These are phyloP conservation scores for Notospermus geniculatus DNA, from an alignment of 1,140 invertebrate species.

Conservation along the genomic window DNA sequence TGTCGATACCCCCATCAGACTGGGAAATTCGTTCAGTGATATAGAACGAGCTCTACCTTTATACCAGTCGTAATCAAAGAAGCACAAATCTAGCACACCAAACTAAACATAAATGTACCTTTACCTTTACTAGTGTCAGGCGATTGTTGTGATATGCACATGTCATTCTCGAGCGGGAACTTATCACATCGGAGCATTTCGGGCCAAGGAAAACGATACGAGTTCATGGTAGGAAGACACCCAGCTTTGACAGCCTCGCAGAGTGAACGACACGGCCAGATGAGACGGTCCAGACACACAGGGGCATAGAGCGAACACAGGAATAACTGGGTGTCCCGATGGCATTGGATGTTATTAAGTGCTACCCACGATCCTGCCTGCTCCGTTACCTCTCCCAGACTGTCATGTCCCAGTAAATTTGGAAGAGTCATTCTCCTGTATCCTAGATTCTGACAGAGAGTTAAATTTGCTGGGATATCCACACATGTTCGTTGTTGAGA, in stretches of 20 bases:
- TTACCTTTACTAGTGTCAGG: conserved; percentile 33
- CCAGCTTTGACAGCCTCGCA: conserved; percentile 64
- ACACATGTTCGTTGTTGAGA: conserved; percentile 63
- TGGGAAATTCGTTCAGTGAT: too few relatives aligned
- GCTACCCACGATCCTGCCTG: conserved; percentile 67
- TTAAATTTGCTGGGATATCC: conserved; percentile 67
- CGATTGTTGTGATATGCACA: conserved; percentile 62
- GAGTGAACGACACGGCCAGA: conserved; percentile 62
- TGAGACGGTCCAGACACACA: conserved; percentile 60
- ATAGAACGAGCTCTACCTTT: too few relatives aligned
- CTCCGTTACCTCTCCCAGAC: conserved; percentile 63
- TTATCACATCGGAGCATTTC: conserved; percentile 68
- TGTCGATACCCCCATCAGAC: too few relatives aligned
- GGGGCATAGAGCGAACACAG: conserved; percentile 72
- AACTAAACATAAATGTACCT: not conserved
- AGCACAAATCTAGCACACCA: too few relatives aligned
- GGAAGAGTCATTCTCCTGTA: conserved; percentile 70
- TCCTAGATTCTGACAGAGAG: conserved; percentile 66
- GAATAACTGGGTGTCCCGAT: conserved; percentile 70
- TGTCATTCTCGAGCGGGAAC: conserved; percentile 68
- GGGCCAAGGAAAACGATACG: conserved; percentile 71
- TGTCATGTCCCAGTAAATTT: conserved; percentile 71
- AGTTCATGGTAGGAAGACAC: conserved; percentile 65
- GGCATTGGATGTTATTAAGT: conserved; percentile 66
- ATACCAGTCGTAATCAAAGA: too few relatives aligned